phyloP scores from a whole-genome alignment of 2,888 invertebrate species.

The Idaea biselata region DNA sequence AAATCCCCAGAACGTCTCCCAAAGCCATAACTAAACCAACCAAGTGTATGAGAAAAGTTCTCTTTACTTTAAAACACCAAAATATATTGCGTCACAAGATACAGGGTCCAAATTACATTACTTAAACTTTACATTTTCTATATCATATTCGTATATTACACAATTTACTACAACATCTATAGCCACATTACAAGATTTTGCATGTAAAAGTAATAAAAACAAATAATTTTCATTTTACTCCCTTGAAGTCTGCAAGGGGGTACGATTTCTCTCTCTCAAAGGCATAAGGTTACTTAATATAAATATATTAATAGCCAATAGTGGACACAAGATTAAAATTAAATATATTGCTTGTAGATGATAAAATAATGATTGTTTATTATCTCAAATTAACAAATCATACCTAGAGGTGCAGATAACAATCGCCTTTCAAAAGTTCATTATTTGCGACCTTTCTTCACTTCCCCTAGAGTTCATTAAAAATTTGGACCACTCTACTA shows the following conservation, averaged over 20 bases:
- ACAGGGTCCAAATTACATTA: conserved; percentile 7
- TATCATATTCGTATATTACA: conserved; percentile 42
- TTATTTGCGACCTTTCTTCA: not conserved
- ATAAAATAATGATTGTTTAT: not conserved
- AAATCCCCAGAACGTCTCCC: not conserved
- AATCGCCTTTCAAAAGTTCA: not conserved
- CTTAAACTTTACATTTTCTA: not conserved
- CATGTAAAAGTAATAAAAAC: conserved; percentile 3
- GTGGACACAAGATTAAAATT: not conserved
- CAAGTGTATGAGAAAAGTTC: not conserved
- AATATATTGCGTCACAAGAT: conserved; percentile 7
- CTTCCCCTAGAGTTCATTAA: not conserved
- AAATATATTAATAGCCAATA: not conserved
- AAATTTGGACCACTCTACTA: conserved; percentile 4
- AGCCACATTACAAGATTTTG: conserved; percentile 52
- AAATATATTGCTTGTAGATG: not conserved
- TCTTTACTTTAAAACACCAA: conserved; percentile 11
- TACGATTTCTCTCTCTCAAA: not conserved
- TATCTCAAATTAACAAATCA: not conserved
- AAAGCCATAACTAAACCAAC: not conserved
- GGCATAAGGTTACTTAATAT: not conserved
- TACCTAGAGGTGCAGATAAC: not conserved
- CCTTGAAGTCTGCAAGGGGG: not conserved
- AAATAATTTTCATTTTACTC: conserved; percentile 1
- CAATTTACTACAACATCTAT: conserved; percentile 61